Evolutionary conservation across 2,797 vertebrate genomes (phyloP).

Genomic region (Pseudochirops corinnae): DNA sequence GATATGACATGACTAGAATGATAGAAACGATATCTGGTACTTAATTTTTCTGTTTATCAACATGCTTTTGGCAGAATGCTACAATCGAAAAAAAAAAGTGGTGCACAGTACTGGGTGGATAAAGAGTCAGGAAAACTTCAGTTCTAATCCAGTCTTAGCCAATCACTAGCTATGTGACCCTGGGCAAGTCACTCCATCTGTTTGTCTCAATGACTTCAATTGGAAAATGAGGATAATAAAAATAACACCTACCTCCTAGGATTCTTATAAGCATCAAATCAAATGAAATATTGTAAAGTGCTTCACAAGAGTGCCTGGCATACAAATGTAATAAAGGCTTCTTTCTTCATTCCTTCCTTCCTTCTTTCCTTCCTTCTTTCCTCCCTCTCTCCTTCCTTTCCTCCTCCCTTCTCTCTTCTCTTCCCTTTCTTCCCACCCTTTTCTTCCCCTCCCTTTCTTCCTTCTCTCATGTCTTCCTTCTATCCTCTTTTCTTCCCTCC

Average conservation of each 20-base stretch:
- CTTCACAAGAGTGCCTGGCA: not conserved
- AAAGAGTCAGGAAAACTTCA: not conserved
- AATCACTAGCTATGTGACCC: not conserved
- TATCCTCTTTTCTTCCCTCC: no score
- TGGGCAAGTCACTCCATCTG: not conserved
- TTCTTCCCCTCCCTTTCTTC: no score
- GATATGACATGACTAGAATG: not conserved
- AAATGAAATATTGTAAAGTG: not conserved
- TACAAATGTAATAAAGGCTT: not conserved
- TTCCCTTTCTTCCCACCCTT: accelerated
- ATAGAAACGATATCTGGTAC: not conserved
- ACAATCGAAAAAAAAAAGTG: not conserved
- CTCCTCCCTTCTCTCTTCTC: not conserved
- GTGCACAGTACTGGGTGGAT: not conserved
- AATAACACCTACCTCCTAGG: not conserved
- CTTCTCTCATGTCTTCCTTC: no score
- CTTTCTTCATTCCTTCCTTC: not conserved
- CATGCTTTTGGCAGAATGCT: not conserved
- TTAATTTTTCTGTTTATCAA: not conserved
- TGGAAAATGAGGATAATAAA: not conserved
- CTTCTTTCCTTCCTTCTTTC: accelerated
- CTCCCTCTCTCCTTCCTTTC: no score
- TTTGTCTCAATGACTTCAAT: not conserved
- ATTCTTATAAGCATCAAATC: not conserved
- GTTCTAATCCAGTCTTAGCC: not conserved